phyloP scores from a whole-genome alignment of 2,888 invertebrate species.

The Hirtodrosophila duncani region DNA sequence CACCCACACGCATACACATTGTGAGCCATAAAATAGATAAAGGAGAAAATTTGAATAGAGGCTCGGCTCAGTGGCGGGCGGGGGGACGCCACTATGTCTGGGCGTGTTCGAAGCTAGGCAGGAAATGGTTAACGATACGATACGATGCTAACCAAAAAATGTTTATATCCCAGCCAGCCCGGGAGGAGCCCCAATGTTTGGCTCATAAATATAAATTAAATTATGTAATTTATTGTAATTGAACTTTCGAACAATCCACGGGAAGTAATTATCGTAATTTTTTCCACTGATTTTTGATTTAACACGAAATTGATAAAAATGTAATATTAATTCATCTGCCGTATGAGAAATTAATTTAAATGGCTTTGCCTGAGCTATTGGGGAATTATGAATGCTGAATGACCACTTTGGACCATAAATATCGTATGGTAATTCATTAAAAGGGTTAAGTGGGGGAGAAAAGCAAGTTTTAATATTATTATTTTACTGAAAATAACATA shows the following conservation, averaged over 20 bases:
- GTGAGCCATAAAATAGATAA: slow-evolving; percentile 64
- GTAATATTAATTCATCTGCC: not conserved
- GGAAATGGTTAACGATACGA: slow-evolving; percentile 58
- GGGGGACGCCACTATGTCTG: slow-evolving; percentile 55
- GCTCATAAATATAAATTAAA: slow-evolving; percentile 68
- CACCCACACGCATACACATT: no score
- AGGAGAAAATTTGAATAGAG: slow-evolving; percentile 57
- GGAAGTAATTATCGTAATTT: slow-evolving; percentile 67
- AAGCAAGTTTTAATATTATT: no score
- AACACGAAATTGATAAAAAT: not conserved
- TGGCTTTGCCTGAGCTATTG: no score
- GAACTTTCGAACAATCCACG: slow-evolving; percentile 48
- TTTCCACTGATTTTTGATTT: slow-evolving; percentile 15
- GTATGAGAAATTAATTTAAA: no score
- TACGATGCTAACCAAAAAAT: no score
- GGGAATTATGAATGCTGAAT: no score
- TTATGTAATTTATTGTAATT: slow-evolving; percentile 65
- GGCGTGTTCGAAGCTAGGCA: slow-evolving; percentile 37
- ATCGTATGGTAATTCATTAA: no score
- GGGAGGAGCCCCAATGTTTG: slow-evolving; percentile 11
- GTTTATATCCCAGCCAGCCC: slow-evolving; percentile 46
- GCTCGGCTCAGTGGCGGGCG: not conserved
- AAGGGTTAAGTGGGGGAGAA: no score
- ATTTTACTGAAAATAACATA: no score
- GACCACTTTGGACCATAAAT: no score